Evolutionary conservation across 2,797 vertebrate genomes (phyloP), one percentile per base, ranked within the genome.

Genomic region (Erpetoichthys calabaricus): DNA sequence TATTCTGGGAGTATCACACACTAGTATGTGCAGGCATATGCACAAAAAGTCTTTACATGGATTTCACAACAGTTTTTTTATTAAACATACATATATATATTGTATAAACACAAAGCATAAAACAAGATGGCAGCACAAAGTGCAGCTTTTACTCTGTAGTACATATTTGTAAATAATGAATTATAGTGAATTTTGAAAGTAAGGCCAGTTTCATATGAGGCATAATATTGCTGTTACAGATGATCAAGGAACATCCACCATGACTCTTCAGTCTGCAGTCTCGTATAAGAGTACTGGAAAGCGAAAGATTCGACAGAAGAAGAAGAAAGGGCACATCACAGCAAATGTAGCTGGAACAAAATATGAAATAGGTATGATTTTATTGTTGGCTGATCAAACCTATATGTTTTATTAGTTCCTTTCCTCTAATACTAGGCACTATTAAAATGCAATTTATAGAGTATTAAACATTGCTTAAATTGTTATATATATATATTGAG

Each of bases 341-440:
- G 89, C 91, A 63, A 99, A 97, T 58, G 81, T 97, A 0, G 77
- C 86, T 55, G 92, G 92, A 73, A 97, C 93, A 62, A 99, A 99
- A 85, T 99, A 97, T 68, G 94, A 98, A 81, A 97, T 99, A 25
- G 94, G 95, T 99, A 91, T 52, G 79, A 77, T 61, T 53, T 50
- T 63, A 10, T 5, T 10, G 9, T 45, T 49, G 25, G 25, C 25
- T 25, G 25, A 25, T 25, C 25, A n/a, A 50, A 7, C n/a, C 47
- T n/a, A 50, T 7, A n/a, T n/a, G n/a, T 7, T n/a, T 7, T 25
- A 25, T 25, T 25, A 25, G 25, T 25, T 25, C 25, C 25, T 25
- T 25, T 25, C 25, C 25, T 25, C 25, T 25, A 25, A 25, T 25
- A 25, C 25, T 25, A 25, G 25, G 25, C 25, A 25, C 25, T 25